phyloP scores from a whole-genome alignment of 2,113 vertebrate species.

The Raja brachyura region DNA sequence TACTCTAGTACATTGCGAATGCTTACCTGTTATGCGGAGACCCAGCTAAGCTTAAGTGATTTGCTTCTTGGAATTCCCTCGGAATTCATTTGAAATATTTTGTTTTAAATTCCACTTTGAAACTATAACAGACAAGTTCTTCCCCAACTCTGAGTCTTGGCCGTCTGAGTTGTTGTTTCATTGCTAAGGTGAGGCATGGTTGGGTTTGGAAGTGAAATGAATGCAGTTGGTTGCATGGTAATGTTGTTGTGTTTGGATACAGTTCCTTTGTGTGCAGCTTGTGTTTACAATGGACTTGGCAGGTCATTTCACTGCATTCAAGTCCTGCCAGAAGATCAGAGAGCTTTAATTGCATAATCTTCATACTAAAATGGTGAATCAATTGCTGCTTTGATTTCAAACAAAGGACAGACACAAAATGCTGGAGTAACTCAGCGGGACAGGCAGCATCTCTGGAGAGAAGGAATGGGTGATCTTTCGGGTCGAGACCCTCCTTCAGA shows the following conservation, averaged over 20 bases:
- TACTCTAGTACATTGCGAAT: background rate
- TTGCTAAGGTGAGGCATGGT: background rate
- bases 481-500: no score
- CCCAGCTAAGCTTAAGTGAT: background rate
- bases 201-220: background rate
- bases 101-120: background rate
- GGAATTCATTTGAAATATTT: background rate
- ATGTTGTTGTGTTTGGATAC: conserved; percentile 9
- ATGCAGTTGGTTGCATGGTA: background rate
- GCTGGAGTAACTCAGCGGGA: no score
- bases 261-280: background rate
- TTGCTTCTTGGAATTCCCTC: background rate
- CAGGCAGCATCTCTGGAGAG: no score
- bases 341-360: background rate
- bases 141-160: background rate
- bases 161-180: background rate
- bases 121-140: background rate
- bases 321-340: background rate
- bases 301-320: background rate
- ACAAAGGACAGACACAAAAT: no score
- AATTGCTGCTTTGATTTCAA: background rate
- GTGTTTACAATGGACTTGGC: background rate
- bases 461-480: no score
- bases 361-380: background rate
- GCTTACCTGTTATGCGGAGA: background rate